These are phyloP conservation scores for Lasiurus cinereus DNA, from an alignment of 2,113 vertebrate species.

Conservation along the genomic window DNA sequence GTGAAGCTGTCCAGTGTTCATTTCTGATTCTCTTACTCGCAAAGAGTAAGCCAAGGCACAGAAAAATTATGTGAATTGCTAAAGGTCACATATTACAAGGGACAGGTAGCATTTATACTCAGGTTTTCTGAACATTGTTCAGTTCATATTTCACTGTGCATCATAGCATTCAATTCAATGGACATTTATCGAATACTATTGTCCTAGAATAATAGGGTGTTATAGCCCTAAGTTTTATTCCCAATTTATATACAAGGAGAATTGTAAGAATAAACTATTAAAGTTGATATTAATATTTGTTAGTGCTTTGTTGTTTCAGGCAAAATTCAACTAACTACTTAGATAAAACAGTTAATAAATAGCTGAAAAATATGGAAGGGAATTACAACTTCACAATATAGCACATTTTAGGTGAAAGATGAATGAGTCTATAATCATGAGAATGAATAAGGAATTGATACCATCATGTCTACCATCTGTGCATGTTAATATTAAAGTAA, in stretches of 20 bases:
- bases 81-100: neutral
- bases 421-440: neutral
- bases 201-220: neutral
- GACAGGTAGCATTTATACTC: neutral
- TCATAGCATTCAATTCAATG: neutral
- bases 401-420: neutral
- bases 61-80: neutral
- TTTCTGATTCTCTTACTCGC: neutral
- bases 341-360: constrained; percentile 13
- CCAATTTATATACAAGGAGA: constrained; percentile 13
- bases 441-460: constrained; percentile 42
- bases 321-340: neutral
- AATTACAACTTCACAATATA: neutral
- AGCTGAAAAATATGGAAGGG: neutral
- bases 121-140: neutral
- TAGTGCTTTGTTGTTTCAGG: constrained; percentile 45
- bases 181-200: neutral
- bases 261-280: neutral
- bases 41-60: too few relatives aligned
- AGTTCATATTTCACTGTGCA: neutral
- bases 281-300: constrained; percentile 25
- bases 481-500: constrained; percentile 52
- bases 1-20: neutral
- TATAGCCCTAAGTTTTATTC: constrained; percentile 20
- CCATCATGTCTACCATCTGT: neutral